Base-by-base conservation (phyloP, 2,888 invertebrate genomes). In the Encarsia formosa region DNA sequence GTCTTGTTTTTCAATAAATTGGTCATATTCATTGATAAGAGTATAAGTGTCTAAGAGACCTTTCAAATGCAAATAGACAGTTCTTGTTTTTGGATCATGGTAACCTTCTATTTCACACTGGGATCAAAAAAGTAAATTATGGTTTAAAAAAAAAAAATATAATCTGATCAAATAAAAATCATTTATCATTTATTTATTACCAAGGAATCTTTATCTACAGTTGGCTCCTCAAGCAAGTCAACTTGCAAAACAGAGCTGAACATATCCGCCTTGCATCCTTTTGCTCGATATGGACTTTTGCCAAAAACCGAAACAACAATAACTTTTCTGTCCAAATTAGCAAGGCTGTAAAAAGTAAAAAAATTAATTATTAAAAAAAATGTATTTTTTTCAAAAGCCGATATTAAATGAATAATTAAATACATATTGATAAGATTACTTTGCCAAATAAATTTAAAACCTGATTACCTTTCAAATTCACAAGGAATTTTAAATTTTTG, bases 271-370 rank as follows among this genome's bases (percentile, higher is more conserved):
- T 87, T 87, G 64, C 84, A 81, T 53, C 83, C 82, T 61, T 70
- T 72, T 34, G 82, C 78, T 63, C 81, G 78, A 65, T 80, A 82
- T 0, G 82, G 78, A 22, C 85, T 83, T 73, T 87, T 87, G 9
- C 87, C 88, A 62, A 88, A 81, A 19, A 88, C 76, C 9, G 87
- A 85, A 9, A 88, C 81, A 2, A 87, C 79, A 6, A 87, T 81
- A 29, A 86, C 81, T 63, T 83, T 82, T 46, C 66, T 65, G 23
- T 72, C 67, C 3, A 52, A 49, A 20, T 63, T 61, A n/a, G 59
- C n/a, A 41, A 70, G 61, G 38, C 71, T 71, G 13, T n/a, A 61
- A 39, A 38, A 43, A 23, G 11, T 23, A 40, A 47, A 16, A 31
- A 20, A 23, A 26, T 29, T 13, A 24, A 44, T 34, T 42, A 20